Percentiles rank a stretch among this genome's conserved stretches.
Evolutionary conservation across 2,113 vertebrate species (phyloP).

Genomic region (rat (Rattus norvegicus)): GRCr8 NC_086019.1:111728001-111728500

Average conservation of each 20-base stretch:
- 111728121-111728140: constrained; percentile 64
- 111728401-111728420: neutral
- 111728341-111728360: neutral
- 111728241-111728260: constrained; percentile 60
- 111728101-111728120: constrained; percentile 23
- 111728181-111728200: constrained; percentile 46
- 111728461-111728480: constrained; percentile 59
- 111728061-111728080: constrained; percentile 69
- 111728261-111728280: constrained; percentile 35
- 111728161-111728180: constrained; percentile 45
- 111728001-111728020: constrained; percentile 85
- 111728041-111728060: constrained; percentile 83
- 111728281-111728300: constrained; percentile 23
- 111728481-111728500: constrained; percentile 66
- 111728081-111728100: constrained; percentile 46
- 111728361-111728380: neutral
- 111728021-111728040: constrained; percentile 84
- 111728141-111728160: constrained; percentile 48
- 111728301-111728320: constrained; percentile 29
- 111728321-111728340: constrained; percentile 35
- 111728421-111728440: constrained; percentile 48
- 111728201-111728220: constrained; percentile 43
- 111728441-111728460: neutral
- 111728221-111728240: constrained; percentile 32
- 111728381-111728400: neutral